A percentile compares a stretch with the other conserved stretches of the same genome.
phyloP scores from a whole-genome alignment of 2,797 vertebrate species.

The Linurgus olivaceus region DNA sequence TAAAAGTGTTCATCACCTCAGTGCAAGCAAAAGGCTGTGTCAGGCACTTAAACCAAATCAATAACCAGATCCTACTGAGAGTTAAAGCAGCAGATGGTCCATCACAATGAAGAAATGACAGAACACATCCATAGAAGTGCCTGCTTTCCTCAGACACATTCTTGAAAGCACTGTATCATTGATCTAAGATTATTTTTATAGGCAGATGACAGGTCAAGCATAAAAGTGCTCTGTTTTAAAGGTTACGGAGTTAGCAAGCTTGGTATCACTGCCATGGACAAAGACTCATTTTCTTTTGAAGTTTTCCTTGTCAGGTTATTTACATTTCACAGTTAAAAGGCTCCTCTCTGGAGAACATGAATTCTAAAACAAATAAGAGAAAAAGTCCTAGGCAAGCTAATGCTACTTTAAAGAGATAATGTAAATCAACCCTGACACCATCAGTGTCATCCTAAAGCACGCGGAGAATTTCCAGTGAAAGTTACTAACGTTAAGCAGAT shows the following conservation, averaged over 20 bases:
- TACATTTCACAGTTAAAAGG: slow-evolving; percentile 58
- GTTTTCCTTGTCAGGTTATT: slow-evolving; percentile 45
- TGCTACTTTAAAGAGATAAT: slow-evolving; percentile 52
- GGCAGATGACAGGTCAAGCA: slow-evolving; percentile 57
- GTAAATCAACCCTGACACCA: slow-evolving; percentile 34
- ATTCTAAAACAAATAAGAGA: slow-evolving; percentile 31
- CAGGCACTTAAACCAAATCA: slow-evolving; percentile 2
- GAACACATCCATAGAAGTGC: slow-evolving; percentile 34
- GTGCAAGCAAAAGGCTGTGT: neutral
- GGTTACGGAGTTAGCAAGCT: slow-evolving; percentile 64
- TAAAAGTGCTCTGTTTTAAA: slow-evolving; percentile 52
- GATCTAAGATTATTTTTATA: slow-evolving; percentile 65
- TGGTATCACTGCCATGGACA: slow-evolving; percentile 22
- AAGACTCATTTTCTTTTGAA: slow-evolving; percentile 65
- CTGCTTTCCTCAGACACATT: slow-evolving; percentile 55
- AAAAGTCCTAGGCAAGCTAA: slow-evolving; percentile 31
- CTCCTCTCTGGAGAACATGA: slow-evolving; percentile 33
- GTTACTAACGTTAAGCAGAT: slow-evolving; percentile 28
- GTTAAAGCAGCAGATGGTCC: slow-evolving; percentile 35
- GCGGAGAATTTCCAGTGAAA: slow-evolving; percentile 36
- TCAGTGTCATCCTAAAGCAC: slow-evolving; percentile 20
- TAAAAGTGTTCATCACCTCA: slow-evolving; percentile 15
- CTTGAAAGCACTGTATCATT: slow-evolving; percentile 49
- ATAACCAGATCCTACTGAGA: slow-evolving; percentile 19
- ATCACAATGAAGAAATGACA: slow-evolving; percentile 33